phyloP scores from a whole-genome alignment of 2,797 vertebrate species.

The Parauchenoglanis punctatus region DNA sequence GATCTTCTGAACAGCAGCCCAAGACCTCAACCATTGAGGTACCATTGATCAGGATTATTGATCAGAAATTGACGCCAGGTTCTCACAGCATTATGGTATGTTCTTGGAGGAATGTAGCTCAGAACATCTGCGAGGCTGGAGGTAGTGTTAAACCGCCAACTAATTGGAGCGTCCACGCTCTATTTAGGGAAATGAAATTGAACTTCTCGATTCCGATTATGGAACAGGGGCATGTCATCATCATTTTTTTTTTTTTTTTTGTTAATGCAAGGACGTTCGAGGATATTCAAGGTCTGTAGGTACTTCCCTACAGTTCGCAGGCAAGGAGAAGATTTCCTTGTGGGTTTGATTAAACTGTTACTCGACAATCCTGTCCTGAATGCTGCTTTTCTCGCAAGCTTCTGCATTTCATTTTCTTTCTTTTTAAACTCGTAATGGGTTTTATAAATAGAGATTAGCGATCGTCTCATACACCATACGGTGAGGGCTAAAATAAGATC shows the following conservation, averaged over 20 bases:
- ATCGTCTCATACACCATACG: not conserved
- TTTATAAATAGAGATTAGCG: constrained; percentile 15
- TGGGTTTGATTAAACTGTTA: constrained; percentile 19
- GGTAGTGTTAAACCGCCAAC: constrained; percentile 33
- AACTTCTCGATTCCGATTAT: constrained; percentile 59
- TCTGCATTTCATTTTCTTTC: not conserved
- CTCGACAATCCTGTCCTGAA: constrained; percentile 7
- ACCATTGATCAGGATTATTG: too few relatives aligned
- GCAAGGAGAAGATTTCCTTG: not conserved
- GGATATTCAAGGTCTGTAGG: not conserved
- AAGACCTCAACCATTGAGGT: constrained; percentile 39
- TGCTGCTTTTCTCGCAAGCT: not conserved
- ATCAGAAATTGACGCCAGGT: not conserved
- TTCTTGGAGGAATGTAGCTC: constrained; percentile 57
- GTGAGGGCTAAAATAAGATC: not conserved
- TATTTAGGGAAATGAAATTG: constrained; percentile 72
- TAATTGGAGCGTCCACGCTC: constrained; percentile 64
- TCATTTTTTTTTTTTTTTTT: constrained; percentile 2
- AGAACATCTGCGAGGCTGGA: constrained; percentile 50
- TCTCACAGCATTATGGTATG: constrained; percentile 54
- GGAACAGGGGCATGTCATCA: constrained; percentile 64
- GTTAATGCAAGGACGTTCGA: constrained; percentile 56
- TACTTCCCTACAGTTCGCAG: not conserved
- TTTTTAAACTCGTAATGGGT: not conserved
- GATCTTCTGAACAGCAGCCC: not conserved